A percentile compares a stretch with the other conserved stretches of the same genome.
phyloP scores from a whole-genome alignment of 92 coral and sea anemone genomes.

The Desmophyllum pertusum region DNA sequence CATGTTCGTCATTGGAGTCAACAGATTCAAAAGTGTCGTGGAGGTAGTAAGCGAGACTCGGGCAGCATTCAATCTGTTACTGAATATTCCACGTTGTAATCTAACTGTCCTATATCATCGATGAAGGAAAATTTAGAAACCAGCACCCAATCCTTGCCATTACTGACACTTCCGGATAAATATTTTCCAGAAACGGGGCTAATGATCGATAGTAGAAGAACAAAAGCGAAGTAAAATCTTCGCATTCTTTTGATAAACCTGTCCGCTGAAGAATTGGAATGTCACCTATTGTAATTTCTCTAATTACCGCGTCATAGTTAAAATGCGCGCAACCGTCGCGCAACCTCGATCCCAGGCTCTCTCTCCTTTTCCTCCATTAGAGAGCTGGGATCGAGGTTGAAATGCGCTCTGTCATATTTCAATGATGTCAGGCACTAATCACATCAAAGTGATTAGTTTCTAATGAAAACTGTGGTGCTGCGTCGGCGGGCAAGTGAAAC shows the following conservation, averaged over 20 bases:
- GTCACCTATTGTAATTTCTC: not conserved
- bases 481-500: too few species aligned
- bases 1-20: slow-evolving; percentile 55
- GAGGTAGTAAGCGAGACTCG: slow-evolving; percentile 62
- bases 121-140: slow-evolving; percentile 66
- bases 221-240: not conserved
- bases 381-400: too few species aligned
- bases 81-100: slow-evolving; percentile 65
- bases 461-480: too few species aligned
- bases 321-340: too few species aligned
- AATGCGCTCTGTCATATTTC: too few species aligned
- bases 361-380: too few species aligned
- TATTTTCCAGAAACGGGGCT: slow-evolving; percentile 38
- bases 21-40: slow-evolving; percentile 61
- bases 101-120: slow-evolving; percentile 51
- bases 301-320: slow-evolving; percentile 5
- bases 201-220: not conserved
- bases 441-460: too few species aligned
- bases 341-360: too few species aligned
- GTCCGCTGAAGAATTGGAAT: not conserved
- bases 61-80: slow-evolving; percentile 65
- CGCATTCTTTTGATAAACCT: not conserved
- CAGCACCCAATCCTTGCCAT: slow-evolving; percentile 48
- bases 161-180: slow-evolving; percentile 55
- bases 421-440: too few species aligned